phyloP scores from a whole-genome alignment of 2,797 vertebrate genomes.

The Pampus argenteus region DNA sequence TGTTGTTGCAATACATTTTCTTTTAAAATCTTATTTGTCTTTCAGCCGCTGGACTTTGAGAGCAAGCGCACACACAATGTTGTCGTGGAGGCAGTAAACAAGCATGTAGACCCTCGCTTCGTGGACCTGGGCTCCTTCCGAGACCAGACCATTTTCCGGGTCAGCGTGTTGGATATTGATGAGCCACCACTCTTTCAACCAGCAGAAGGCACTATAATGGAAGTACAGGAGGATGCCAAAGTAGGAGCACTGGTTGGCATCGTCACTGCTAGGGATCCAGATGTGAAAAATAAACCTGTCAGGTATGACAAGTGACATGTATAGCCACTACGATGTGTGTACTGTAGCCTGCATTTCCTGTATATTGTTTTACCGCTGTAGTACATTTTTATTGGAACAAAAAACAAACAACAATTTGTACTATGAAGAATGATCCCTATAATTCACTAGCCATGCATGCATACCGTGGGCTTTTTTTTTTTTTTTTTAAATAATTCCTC shows the following conservation, averaged over 20 bases:
- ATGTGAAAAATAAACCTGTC: constrained; percentile 90
- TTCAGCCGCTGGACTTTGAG: constrained; percentile 93
- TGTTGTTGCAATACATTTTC: background rate
- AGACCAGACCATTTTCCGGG: constrained; percentile 94
- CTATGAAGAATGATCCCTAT: constrained; percentile 21
- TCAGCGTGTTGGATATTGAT: constrained; percentile 92
- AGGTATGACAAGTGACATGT: constrained; percentile 83
- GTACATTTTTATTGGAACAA: background rate
- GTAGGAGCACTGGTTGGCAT: constrained; percentile 92
- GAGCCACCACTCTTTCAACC: constrained; percentile 94
- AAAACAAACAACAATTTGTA: too few species aligned
- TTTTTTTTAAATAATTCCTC: constrained; percentile 16
- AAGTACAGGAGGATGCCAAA: constrained; percentile 94
- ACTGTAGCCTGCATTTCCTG: background rate
- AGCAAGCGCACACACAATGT: constrained; percentile 92
- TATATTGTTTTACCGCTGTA: background rate
- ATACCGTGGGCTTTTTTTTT: constrained; percentile 12
- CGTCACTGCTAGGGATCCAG: constrained; percentile 93
- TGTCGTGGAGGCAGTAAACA: constrained; percentile 96
- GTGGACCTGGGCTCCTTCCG: constrained; percentile 93
- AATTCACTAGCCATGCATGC: constrained; percentile 8
- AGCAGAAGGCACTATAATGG: constrained; percentile 86
- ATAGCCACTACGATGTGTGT: background rate
- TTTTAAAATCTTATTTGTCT: background rate
- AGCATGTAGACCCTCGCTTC: constrained; percentile 94